A percentile compares a stretch with the other conserved stretches of the same genome.
phyloP scores from a whole-genome alignment of 30 jellyfish, hydroid and myxozoan genomes.

The Chrysaora quinquecirrha region DNA sequence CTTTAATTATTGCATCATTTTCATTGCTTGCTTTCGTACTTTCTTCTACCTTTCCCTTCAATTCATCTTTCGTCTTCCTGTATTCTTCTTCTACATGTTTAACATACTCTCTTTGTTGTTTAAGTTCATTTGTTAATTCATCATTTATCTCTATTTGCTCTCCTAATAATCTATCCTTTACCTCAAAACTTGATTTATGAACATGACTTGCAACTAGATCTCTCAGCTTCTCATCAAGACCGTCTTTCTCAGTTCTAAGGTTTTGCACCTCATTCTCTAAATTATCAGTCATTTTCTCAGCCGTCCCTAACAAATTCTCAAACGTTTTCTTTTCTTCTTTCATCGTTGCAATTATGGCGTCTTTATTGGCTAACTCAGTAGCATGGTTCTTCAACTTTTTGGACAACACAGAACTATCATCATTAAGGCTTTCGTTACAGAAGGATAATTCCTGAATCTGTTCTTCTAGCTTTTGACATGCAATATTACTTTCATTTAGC shows the following conservation, averaged over 20 bases:
- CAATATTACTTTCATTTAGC: conserved; percentile 5
- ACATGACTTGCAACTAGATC: conserved; percentile 52
- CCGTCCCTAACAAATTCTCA: conserved; percentile 7
- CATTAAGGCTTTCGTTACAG: conserved; percentile 33
- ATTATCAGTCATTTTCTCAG: conserved; percentile 16
- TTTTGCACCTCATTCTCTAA: conserved; percentile 43
- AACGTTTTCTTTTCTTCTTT: conserved; percentile 42
- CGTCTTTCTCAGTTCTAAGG: conserved; percentile 35
- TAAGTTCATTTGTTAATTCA: conserved; percentile 40
- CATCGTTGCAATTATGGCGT: conserved; percentile 21
- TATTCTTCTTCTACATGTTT: conserved; percentile 39
- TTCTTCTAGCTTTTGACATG: neutral
- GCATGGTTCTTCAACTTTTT: conserved; percentile 17
- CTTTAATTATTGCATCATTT: neutral
- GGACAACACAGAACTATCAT: conserved; percentile 36
- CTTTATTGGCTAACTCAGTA: conserved; percentile 28
- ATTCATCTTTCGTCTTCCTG: conserved; percentile 6
- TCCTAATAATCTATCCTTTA: conserved; percentile 41
- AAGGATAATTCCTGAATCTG: neutral
- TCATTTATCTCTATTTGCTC: conserved; percentile 58
- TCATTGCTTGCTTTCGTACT: neutral
- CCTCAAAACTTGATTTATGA: conserved; percentile 56
- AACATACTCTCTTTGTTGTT: conserved; percentile 37
- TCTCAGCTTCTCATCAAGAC: conserved; percentile 14
- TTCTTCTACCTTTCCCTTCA: neutral